Evolutionary conservation across 2,113 vertebrate genomes (phyloP).

Genomic region (Triplophysa siluroides): DNA sequence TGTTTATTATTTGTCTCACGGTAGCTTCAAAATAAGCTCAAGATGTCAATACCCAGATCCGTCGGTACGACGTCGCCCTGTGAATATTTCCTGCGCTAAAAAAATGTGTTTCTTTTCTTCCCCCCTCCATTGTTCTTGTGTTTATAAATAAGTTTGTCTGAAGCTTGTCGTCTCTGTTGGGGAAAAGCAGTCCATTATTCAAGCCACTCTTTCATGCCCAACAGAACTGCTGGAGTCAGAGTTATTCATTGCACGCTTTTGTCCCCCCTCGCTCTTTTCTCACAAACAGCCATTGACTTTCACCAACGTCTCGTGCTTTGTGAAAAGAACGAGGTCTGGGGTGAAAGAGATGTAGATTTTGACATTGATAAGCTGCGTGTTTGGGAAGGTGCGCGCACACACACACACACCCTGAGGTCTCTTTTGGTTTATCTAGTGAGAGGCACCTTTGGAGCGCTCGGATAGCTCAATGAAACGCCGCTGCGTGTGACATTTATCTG

Average conservation of each 20-base stretch:
- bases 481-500: slow-evolving; percentile 45
- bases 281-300: slow-evolving; percentile 40
- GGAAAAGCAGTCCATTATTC: slow-evolving; percentile 36
- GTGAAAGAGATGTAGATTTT: slow-evolving; percentile 43
- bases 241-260: slow-evolving; percentile 29
- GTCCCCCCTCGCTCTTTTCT: background rate
- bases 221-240: slow-evolving; percentile 28
- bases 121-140: slow-evolving; percentile 10
- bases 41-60: slow-evolving; percentile 38
- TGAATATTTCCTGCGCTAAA: slow-evolving; percentile 9
- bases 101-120: slow-evolving; percentile 13
- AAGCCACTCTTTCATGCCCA: slow-evolving; percentile 13
- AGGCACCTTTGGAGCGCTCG: slow-evolving; percentile 18
- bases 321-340: background rate
- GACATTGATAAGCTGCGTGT: slow-evolving; percentile 9
- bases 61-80: background rate
- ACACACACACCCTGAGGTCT: slow-evolving; percentile 18
- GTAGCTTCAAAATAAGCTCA: background rate
- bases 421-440: slow-evolving; percentile 41
- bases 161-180: slow-evolving; percentile 16
- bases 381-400: background rate
- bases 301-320: background rate
- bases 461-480: slow-evolving; percentile 11
- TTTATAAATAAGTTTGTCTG: slow-evolving; percentile 38
- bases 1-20: slow-evolving; percentile 29